Conservation (phyloP, 1,140 invertebrate species). For the Halyomorpha halys region DNA sequence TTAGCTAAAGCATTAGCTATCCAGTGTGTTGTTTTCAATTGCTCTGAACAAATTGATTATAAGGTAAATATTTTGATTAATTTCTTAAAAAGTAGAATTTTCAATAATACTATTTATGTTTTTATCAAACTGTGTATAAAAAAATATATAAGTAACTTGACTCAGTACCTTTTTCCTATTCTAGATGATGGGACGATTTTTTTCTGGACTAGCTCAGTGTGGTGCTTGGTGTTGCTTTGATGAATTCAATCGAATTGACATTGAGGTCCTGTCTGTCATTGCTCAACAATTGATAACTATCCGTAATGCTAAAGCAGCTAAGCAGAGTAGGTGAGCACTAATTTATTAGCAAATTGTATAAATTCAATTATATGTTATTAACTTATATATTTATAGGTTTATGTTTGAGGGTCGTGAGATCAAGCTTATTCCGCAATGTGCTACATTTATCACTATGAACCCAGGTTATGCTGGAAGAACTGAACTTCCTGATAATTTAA, state of each 20-base stretch:
- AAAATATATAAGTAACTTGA: no score
- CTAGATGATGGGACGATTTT: conserved; percentile 77
- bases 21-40: conserved; percentile 85
- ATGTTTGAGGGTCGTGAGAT: conserved; percentile 86
- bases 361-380: neutral
- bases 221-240: conserved; percentile 89
- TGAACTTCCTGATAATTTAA: conserved; percentile 69
- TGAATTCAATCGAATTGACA: conserved; percentile 84
- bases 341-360: neutral
- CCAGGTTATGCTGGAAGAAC: conserved; percentile 81
- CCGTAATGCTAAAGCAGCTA: conserved; percentile 59
- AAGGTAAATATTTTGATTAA: conserved; percentile 37
- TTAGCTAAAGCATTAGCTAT: conserved; percentile 76
- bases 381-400: conserved; percentile 43
- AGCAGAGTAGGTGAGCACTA: conserved; percentile 43
- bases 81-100: no score
- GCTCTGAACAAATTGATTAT: conserved; percentile 72
- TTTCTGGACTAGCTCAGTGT: conserved; percentile 73
- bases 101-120: no score
- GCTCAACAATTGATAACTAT: conserved; percentile 73
- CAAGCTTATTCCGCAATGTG: conserved; percentile 70
- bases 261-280: conserved; percentile 82
- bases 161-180: conserved; percentile 24
- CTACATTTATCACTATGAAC: conserved; percentile 85
- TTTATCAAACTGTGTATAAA: no score